phyloP scores from a whole-genome alignment of 1,140 invertebrate species.

The Phenacoccus solenopsis region DNA sequence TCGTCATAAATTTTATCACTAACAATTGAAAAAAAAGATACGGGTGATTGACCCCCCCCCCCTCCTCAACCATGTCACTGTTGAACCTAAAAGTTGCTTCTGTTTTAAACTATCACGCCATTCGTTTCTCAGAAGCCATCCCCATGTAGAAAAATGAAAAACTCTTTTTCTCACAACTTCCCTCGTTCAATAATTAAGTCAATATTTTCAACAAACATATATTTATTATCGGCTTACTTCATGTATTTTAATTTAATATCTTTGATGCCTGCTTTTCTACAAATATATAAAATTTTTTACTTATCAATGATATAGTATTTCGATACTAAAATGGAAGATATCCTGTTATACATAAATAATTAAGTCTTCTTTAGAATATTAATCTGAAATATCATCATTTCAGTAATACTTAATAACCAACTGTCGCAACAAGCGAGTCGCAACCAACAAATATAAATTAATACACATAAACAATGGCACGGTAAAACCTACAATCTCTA shows the following conservation, averaged over 20 bases:
- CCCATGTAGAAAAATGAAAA: too few relatives aligned
- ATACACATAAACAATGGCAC: not conserved
- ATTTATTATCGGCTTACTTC: not conserved
- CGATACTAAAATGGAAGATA: conserved; percentile 2
- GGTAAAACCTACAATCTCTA: not conserved
- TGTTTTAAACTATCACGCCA: too few relatives aligned
- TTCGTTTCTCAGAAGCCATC: too few relatives aligned
- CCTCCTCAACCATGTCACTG: too few relatives aligned
- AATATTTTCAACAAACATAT: not conserved
- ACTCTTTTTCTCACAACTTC: too few relatives aligned
- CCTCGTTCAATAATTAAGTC: too few relatives aligned
- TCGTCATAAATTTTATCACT: too few relatives aligned
- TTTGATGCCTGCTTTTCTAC: not conserved
- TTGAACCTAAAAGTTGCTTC: too few relatives aligned
- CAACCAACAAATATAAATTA: not conserved
- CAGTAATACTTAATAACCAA: not conserved
- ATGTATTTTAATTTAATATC: not conserved
- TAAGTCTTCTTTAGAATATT: not conserved
- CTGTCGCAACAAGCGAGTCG: not conserved
- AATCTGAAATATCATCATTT: not conserved
- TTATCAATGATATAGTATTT: not conserved
- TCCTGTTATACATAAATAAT: not conserved
- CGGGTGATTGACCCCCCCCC: too few relatives aligned
- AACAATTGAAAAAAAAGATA: too few relatives aligned
- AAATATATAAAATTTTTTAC: not conserved